These are phyloP conservation scores for Squalus acanthias DNA, from an alignment of 2,797 vertebrate genomes.

Conservation along the genomic window DNA sequence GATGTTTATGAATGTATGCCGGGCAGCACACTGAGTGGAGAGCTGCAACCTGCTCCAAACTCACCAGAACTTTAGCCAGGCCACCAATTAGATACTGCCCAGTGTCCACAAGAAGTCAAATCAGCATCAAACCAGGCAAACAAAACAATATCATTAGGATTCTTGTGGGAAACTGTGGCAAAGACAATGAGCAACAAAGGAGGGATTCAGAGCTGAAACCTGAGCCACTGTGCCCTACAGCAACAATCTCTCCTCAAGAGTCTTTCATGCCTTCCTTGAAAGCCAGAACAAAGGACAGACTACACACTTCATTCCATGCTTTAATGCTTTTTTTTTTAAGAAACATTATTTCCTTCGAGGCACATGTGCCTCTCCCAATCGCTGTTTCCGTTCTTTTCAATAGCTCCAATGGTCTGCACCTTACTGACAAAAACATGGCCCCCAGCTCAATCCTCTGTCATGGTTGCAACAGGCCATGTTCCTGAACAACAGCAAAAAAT, in stretches of 20 bases:
- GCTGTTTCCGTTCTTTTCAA: neutral
- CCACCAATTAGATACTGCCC: neutral
- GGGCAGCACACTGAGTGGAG: neutral
- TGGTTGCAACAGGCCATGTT: neutral
- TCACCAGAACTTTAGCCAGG: neutral
- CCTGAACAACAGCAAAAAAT: neutral
- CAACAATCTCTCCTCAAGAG: neutral
- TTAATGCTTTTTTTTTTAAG: conserved; percentile 20
- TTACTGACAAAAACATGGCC: neutral
- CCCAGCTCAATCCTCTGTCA: neutral
- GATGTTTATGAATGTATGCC: neutral
- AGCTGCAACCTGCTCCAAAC: neutral
- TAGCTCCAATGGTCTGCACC: neutral
- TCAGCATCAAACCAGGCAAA: neutral
- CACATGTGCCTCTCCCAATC: neutral
- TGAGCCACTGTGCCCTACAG: neutral
- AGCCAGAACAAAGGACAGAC: neutral
- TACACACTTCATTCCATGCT: neutral
- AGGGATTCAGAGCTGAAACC: neutral
- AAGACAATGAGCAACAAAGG: neutral
- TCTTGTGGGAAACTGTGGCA: neutral
- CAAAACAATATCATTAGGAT: neutral
- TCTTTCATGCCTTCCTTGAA: neutral
- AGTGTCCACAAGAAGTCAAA: neutral
- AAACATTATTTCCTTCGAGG: neutral